phyloP scores from a whole-genome alignment of 1,140 invertebrate genomes.

The Mamestra configurata region DNA sequence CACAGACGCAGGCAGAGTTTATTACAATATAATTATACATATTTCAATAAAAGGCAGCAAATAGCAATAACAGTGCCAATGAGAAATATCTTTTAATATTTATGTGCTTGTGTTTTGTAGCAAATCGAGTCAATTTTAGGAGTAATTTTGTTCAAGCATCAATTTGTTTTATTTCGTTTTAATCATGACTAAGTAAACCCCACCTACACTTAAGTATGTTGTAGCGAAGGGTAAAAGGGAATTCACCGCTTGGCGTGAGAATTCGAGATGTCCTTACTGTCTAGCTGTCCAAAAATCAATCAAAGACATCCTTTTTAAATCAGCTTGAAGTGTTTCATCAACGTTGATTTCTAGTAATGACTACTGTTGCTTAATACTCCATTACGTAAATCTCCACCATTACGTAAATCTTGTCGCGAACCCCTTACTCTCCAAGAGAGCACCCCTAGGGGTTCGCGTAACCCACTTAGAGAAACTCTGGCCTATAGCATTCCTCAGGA shows the following conservation, averaged over 20 bases:
- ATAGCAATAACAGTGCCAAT: too few relatives aligned
- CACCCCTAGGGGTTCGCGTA: too few relatives aligned
- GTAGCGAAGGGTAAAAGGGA: background rate
- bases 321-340: background rate
- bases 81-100: too few relatives aligned
- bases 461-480: too few relatives aligned
- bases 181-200: slow-evolving; percentile 8
- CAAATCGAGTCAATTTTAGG: slow-evolving; percentile 16
- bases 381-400: too few relatives aligned
- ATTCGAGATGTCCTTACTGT: background rate
- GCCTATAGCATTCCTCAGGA: too few relatives aligned
- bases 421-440: too few relatives aligned
- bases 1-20: too few relatives aligned
- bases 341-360: background rate
- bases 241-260: background rate
- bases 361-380: background rate
- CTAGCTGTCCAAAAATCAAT: background rate
- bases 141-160: slow-evolving; percentile 12
- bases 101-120: slow-evolving; percentile 41
- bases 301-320: background rate
- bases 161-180: slow-evolving; percentile 30
- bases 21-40: too few relatives aligned
- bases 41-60: too few relatives aligned
- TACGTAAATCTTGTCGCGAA: too few relatives aligned
- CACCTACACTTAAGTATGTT: slow-evolving; percentile 12